These are phyloP conservation scores for Bradypodion ventrale DNA, from an alignment of 2,797 vertebrate genomes.

Conservation along the genomic window DNA sequence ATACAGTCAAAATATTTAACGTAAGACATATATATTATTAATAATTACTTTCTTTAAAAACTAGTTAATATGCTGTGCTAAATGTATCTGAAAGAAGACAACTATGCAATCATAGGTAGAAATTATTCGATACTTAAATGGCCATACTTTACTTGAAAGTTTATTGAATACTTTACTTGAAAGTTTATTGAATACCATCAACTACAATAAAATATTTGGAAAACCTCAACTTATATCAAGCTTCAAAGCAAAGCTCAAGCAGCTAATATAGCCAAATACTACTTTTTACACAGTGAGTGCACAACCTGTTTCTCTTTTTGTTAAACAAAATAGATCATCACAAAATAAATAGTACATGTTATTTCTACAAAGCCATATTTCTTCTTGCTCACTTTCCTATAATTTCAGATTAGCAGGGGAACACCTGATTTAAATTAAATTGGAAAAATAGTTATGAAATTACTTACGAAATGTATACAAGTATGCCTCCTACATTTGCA, in stretches of 20 bases:
- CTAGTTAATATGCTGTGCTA: too few species aligned
- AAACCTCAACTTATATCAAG: not conserved
- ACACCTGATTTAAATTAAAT: not conserved
- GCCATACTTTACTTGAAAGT: too few species aligned
- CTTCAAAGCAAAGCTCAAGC: not conserved
- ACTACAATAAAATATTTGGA: not conserved
- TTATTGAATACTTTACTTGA: not conserved
- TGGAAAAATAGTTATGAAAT: too few species aligned
- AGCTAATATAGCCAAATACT: not conserved
- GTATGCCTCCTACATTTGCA: too few species aligned
- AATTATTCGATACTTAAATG: not conserved
- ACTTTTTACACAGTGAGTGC: not conserved
- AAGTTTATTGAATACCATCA: not conserved
- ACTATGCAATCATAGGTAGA: too few species aligned
- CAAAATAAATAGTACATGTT: not conserved
- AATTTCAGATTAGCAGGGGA: not conserved
- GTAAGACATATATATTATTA: too few species aligned
- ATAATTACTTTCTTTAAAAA: too few species aligned
- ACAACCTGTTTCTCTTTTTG: too few species aligned
- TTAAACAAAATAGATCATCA: not conserved
- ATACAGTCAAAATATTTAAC: too few species aligned
- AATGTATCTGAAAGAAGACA: too few species aligned
- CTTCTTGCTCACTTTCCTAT: not conserved
- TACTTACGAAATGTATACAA: too few species aligned
- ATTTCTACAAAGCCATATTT: not conserved